These are phyloP conservation scores for Willowsia nigromaculata DNA, from an alignment of 2,888 invertebrate species.

Conservation along the genomic window DNA sequence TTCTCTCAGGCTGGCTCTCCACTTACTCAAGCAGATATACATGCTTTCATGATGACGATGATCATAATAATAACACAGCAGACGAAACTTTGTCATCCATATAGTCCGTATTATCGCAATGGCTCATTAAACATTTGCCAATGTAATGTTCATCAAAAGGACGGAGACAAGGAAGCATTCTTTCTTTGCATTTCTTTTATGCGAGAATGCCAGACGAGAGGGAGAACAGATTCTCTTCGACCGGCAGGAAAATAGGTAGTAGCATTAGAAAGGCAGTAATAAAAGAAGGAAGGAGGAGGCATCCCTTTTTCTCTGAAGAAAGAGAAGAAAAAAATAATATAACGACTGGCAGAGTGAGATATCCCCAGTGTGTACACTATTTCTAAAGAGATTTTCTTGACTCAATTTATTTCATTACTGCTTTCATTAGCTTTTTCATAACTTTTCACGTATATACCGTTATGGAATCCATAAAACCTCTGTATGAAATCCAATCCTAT, in stretches of 20 bases:
- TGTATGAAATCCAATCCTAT: conserved; percentile 59
- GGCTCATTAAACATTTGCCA: conserved; percentile 73
- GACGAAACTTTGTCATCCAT: conserved; percentile 32
- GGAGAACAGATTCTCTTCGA: not conserved
- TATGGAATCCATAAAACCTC: conserved; percentile 64
- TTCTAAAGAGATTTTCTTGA: conserved; percentile 67
- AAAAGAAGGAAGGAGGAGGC: not conserved
- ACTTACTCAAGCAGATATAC: not conserved
- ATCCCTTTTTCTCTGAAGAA: conserved; percentile 33
- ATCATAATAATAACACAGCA: not conserved
- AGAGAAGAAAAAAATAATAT: conserved; percentile 39
- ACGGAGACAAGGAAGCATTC: not conserved
- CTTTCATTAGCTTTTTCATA: conserved; percentile 71
- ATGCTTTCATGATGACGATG: not conserved
- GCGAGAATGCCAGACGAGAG: not conserved
- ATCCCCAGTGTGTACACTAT: conserved; percentile 66
- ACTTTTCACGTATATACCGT: conserved; percentile 51
- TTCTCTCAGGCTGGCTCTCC: not conserved
- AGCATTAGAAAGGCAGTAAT: not conserved
- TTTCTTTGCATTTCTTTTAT: conserved; percentile 30
- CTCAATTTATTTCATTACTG: conserved; percentile 72
- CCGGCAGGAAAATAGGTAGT: not conserved
- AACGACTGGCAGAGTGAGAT: conserved; percentile 65
- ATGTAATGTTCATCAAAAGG: conserved; percentile 58
- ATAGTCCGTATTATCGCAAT: conserved; percentile 63